These are phyloP conservation scores for Drosophila busckii DNA, from an alignment of 1,140 invertebrate genomes.

Conservation along the genomic window DNA sequence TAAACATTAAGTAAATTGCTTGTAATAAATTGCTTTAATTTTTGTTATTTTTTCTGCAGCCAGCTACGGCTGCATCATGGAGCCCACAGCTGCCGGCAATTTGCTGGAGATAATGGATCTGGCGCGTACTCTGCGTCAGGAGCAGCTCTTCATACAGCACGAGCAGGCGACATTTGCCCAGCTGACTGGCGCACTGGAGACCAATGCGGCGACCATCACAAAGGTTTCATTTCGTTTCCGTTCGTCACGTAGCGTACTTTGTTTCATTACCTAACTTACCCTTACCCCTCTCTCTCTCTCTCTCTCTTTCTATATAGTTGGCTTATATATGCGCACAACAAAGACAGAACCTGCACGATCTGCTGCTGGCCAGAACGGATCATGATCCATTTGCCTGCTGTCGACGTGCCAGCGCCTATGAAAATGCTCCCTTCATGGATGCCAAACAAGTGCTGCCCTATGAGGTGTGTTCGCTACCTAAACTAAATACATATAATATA, in stretches of 20 bases:
- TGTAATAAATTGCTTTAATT: neutral
- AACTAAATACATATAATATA: neutral
- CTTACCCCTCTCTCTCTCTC: neutral
- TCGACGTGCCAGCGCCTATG: constrained; percentile 87
- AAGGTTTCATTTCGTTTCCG: constrained; percentile 41
- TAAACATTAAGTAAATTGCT: too few species aligned
- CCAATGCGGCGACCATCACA: constrained; percentile 71
- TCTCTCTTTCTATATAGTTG: constrained; percentile 80
- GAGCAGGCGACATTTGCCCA: constrained; percentile 70
- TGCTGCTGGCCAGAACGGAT: constrained; percentile 88
- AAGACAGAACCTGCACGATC: constrained; percentile 88
- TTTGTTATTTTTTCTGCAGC: neutral
- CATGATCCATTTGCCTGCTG: constrained; percentile 87
- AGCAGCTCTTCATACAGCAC: constrained; percentile 75
- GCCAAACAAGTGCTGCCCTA: constrained; percentile 92
- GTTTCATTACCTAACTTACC: neutral
- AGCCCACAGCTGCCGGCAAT: constrained; percentile 72
- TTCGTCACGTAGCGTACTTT: constrained; percentile 22
- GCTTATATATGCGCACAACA: constrained; percentile 95
- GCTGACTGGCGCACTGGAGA: constrained; percentile 55
- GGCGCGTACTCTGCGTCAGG: constrained; percentile 74
- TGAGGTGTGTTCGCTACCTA: constrained; percentile 80
- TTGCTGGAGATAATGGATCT: constrained; percentile 78
- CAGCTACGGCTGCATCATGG: constrained; percentile 50
- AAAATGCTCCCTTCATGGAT: constrained; percentile 91